Evolutionary conservation across 2,888 invertebrate genomes (phyloP), one percentile per base, ranked within the genome.

Genomic region (Cryptocheilus praepositus): DNA sequence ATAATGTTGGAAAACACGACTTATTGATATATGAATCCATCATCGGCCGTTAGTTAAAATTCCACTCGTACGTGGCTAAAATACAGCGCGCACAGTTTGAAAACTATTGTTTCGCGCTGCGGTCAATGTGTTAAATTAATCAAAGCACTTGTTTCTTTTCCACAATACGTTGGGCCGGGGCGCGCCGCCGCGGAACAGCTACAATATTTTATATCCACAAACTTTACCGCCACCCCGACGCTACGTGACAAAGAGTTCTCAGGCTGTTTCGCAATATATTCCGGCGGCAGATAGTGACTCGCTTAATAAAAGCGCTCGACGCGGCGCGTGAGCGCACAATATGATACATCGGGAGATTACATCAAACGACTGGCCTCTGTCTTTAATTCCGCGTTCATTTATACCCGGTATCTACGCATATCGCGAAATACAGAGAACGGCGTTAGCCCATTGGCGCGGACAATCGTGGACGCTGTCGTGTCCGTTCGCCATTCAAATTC

Each of bases 201-300:
- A 36, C 36, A 11, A 36, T 36, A 36, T 36, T 36, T 36, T 36
- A 36, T 36, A 36, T 36, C 36, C 36, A 11, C 36, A 36, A 36
- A 36, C 7, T 36, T 36, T 36, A 36, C 36, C 36, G 36, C 36
- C 36, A 11, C 36, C 36, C 13, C 36, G 36, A 11, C 8, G 56
- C 55, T 56, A 66, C 56, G 52, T 57, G 62, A 66, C 66, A 66
- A 66, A 62, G 45, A 44, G 55, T 45, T 56, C 55, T 61, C 66
- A 62, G 45, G 62, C 49, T 52, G 56, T 56, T 61, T 66, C 65
- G 65, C 65, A 56, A 66, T 66, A 51, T 66, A 66, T 66, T 62
- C 66, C 49, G 11, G 62, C 55, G 21, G 45, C 62, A 62, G 66
- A 66, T 62, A 62, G 62, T 66, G 61, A 66, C 62, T 62, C 66